Conservation (phyloP, 2,113 vertebrate species). For the Corvus cornix region DNA sequence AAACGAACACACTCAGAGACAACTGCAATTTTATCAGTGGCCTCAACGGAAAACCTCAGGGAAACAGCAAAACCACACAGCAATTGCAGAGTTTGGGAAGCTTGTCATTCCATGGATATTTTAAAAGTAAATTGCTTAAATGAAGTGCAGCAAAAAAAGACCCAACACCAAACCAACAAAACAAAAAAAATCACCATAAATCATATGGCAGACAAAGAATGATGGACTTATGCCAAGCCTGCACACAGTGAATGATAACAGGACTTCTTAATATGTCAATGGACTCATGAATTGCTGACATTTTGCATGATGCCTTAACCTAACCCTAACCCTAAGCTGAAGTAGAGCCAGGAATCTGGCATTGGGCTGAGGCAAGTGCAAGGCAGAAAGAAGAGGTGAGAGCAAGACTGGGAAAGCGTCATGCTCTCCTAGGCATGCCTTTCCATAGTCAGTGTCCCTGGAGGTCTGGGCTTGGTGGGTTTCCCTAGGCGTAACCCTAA, state of each 20-base stretch:
- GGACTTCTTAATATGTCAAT: not conserved
- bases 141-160: fast-evolving
- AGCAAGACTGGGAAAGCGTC: too few relatives aligned
- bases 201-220: not conserved
- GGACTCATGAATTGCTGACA: not conserved
- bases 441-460: too few relatives aligned
- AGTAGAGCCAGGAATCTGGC: too few relatives aligned
- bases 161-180: not conserved
- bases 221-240: not conserved
- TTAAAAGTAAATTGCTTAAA: not conserved
- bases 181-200: not conserved
- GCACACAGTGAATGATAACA: not conserved
- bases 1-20: not conserved
- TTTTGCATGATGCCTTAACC: not conserved
- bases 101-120: not conserved
- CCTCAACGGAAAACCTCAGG: not conserved
- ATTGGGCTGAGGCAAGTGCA: too few relatives aligned
- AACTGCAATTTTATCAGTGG: not conserved
- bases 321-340: too few relatives aligned
- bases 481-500: too few relatives aligned
- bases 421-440: too few relatives aligned
- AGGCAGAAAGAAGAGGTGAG: too few relatives aligned
- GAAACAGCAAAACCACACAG: not conserved
- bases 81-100: not conserved
- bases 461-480: too few relatives aligned